Evolutionary conservation across 2,797 vertebrate genomes (phyloP), one percentile per base, ranked within the genome.

Genomic region (Arnoldichthys spilopterus): DNA sequence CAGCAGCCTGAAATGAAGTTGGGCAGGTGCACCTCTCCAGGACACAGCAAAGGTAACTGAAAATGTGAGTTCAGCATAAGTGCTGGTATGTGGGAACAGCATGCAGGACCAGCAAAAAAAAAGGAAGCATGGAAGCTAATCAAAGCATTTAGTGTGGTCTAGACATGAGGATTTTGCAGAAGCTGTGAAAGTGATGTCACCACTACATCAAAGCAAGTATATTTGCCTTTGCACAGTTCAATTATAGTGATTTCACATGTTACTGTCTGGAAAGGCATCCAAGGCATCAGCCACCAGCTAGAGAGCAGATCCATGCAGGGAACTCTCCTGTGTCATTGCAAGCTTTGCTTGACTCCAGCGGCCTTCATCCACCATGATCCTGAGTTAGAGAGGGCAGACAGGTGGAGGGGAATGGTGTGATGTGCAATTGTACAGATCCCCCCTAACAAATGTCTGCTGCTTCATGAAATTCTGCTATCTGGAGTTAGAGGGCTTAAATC

Each of bases 1-100:
- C 93, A 81, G 89, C 93, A 92, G 91, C 88, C 91, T 89, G 88
- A 93, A 95, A 94, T 95, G 93, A 95, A 95, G 89, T 86, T 77
- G 78, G 88, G 91, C 93, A 94, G 94, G 93, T 94, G 94, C 93
- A 90, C 67, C 47, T 84, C 80, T 76, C 85, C 75, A 70, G 77
- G 76, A 62, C 80, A 64, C 76, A 86, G 77, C 43, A 40, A 72
- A 74, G 80, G 82, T 81, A 78, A 54, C 78, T 72, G 64, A 71
- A 86, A 86, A 78, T 76, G 80, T 61, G 77, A 79, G 81, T 74
- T 37, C 51, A 76, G 69, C 76, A 28, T 30, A 53, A 74, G 71
- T 40, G 22, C 30, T 69, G 28, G 15, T 64, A 63, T 58, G 63
- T 70, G 63, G 24, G 64, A 75, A 85, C 45, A 37, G 30, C 34